Percentiles rank a stretch among this genome's conserved stretches.
These are phyloP conservation scores for Argyresthia albistria DNA, from an alignment of 2,888 invertebrate species.

Conservation along the genomic window DNA sequence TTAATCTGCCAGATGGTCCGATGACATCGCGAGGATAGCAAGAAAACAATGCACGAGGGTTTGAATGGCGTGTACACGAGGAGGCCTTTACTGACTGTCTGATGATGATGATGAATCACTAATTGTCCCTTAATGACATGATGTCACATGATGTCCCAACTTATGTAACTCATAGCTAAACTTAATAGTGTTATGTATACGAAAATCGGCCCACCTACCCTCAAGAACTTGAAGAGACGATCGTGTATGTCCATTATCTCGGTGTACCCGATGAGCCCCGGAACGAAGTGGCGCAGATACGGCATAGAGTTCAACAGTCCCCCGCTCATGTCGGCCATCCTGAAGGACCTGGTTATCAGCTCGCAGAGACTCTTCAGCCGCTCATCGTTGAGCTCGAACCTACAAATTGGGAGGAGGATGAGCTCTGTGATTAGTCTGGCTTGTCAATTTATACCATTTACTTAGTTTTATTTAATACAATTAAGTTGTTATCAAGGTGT, in stretches of 20 bases:
- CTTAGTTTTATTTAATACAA: no score
- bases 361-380: constrained; percentile 66
- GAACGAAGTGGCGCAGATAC: constrained; percentile 75
- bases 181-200: neutral
- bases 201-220: constrained; percentile 31
- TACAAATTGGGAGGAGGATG: constrained; percentile 14
- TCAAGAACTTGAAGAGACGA: constrained; percentile 69
- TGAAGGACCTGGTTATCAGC: constrained; percentile 75
- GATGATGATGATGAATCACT: no score
- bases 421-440: no score
- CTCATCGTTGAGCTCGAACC: constrained; percentile 73
- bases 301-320: constrained; percentile 81
- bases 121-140: no score
- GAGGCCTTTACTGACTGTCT: no score
- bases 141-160: no score
- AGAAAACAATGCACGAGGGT: no score
- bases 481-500: no score
- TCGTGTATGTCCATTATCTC: constrained; percentile 57
- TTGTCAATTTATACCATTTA: no score
- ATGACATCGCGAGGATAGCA: no score
- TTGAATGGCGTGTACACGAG: no score
- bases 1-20: no score
- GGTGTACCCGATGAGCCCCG: constrained; percentile 75
- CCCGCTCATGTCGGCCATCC: constrained; percentile 77
- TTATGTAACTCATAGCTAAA: neutral